phyloP scores from a whole-genome alignment of 2,797 vertebrate genomes.

The Pseudotriccus pelzelni region DNA sequence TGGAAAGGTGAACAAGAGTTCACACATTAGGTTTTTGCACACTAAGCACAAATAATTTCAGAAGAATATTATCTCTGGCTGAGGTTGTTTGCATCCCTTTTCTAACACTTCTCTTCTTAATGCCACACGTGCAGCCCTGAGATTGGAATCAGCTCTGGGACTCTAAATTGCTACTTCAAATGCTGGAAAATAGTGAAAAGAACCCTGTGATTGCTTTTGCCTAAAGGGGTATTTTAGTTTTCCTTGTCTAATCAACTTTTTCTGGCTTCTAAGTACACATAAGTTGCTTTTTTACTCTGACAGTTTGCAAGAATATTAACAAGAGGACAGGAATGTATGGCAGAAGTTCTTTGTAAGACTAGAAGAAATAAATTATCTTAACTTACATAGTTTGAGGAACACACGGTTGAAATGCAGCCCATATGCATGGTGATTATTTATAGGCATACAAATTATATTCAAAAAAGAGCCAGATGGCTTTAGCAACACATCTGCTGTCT shows the following conservation, averaged over 20 bases:
- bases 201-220: constrained; percentile 36
- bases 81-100: neutral
- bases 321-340: constrained; percentile 42
- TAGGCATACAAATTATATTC: constrained; percentile 74
- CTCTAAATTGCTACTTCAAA: constrained; percentile 61
- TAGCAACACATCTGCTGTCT: constrained; percentile 71
- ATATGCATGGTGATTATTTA: constrained; percentile 73
- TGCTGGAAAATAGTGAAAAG: constrained; percentile 34
- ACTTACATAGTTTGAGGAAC: constrained; percentile 64
- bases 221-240: constrained; percentile 30
- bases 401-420: constrained; percentile 50
- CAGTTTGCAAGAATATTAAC: constrained; percentile 59
- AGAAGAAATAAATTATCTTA: constrained; percentile 58
- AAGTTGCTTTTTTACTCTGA: constrained; percentile 26
- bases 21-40: neutral
- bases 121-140: constrained; percentile 16
- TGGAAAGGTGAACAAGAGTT: constrained; percentile 43
- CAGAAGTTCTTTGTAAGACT: constrained; percentile 49
- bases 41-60: constrained; percentile 9
- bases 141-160: constrained; percentile 37
- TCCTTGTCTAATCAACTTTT: constrained; percentile 52
- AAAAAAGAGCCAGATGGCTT: constrained; percentile 74
- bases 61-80: neutral
- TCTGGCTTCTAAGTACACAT: constrained; percentile 2
- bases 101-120: constrained; percentile 16